phyloP scores from a whole-genome alignment of 2,888 invertebrate genomes.

The Boloria selene region DNA sequence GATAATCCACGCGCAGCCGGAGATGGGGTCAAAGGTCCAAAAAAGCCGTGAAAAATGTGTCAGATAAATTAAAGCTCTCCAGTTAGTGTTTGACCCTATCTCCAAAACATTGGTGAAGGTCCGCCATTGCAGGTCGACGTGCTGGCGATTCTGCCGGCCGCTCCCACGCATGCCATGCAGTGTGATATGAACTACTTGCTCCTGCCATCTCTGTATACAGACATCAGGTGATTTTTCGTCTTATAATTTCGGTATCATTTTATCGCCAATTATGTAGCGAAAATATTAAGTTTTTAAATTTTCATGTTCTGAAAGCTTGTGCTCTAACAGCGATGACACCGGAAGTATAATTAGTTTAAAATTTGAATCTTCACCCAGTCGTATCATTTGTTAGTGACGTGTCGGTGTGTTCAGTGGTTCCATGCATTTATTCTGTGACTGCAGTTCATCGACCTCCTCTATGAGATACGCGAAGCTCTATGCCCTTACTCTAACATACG shows the following conservation, averaged over 20 bases:
- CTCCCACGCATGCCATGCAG: conserved; percentile 63
- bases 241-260: conserved; percentile 36
- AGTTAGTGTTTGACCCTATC: conserved; percentile 30
- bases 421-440: conserved; percentile 70
- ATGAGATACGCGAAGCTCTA: conserved; percentile 68
- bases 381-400: conserved; percentile 28
- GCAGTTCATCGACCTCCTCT: conserved; percentile 60
- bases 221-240: conserved; percentile 44
- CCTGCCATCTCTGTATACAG: conserved; percentile 69
- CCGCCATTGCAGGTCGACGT: conserved; percentile 37
- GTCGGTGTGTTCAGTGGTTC: conserved; percentile 45
- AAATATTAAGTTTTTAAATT: neutral
- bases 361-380: conserved; percentile 30
- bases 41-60: conserved; percentile 18
- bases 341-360: conserved; percentile 16
- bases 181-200: conserved; percentile 43
- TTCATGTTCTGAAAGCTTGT: neutral
- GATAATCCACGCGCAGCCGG: conserved; percentile 46
- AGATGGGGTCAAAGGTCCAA: conserved; percentile 37
- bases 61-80: conserved; percentile 12
- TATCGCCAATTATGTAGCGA: neutral
- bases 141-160: conserved; percentile 39
- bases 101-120: conserved; percentile 24
- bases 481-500: conserved; percentile 57
- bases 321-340: conserved; percentile 20